Evolutionary conservation across 2,797 vertebrate species (phyloP).

Genomic region (Taenioides sp.): DNA sequence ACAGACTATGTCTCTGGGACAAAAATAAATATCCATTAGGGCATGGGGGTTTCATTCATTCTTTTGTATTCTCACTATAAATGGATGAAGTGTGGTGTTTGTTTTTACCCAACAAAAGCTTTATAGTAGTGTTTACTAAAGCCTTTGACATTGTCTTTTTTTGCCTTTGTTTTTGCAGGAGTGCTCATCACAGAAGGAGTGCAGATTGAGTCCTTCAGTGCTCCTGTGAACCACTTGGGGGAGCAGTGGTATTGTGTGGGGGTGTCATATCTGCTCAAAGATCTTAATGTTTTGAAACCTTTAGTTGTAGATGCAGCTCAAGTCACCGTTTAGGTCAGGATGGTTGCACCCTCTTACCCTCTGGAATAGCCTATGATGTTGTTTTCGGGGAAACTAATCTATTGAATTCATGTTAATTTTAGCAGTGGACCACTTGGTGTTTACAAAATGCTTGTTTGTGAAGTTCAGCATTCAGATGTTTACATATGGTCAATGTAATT

Average conservation of each 20-base stretch:
- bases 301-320: constrained; percentile 79
- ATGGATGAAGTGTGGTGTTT: constrained; percentile 2
- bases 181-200: constrained; percentile 76
- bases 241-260: constrained; percentile 85
- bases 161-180: constrained; percentile 68
- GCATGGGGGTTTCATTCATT: neutral
- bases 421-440: constrained; percentile 32
- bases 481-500: constrained; percentile 33
- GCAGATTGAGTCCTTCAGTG: constrained; percentile 85
- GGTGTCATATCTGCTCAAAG: constrained; percentile 75
- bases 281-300: constrained; percentile 77
- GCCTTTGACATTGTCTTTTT: constrained; percentile 1
- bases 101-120: neutral
- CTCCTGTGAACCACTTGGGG: constrained; percentile 67
- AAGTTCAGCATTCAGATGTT: constrained; percentile 51
- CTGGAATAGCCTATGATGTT: constrained; percentile 6
- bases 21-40: constrained; percentile 4
- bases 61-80: neutral
- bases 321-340: constrained; percentile 71
- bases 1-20: neutral
- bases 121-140: constrained; percentile 11
- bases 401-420: constrained; percentile 18
- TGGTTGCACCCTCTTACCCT: neutral
- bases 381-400: constrained; percentile 18
- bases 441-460: constrained; percentile 45